Base-by-base conservation (phyloP, 2,888 invertebrate species). In the Zhuqinia jingwanae region DNA sequence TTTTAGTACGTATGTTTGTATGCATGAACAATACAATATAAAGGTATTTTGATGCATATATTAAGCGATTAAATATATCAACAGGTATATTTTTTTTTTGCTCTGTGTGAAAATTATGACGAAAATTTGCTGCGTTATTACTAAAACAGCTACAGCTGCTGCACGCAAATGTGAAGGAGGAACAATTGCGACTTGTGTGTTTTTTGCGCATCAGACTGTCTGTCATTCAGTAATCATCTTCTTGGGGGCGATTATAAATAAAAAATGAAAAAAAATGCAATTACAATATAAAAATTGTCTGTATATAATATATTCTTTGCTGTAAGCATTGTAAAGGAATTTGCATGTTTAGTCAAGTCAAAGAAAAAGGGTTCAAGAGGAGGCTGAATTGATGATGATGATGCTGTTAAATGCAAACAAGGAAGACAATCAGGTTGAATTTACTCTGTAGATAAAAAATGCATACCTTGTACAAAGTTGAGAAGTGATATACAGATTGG, bases 121-220 rank as follows among this genome's bases (percentile, higher is more conserved):
- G 65, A 65, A 65, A 65, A 65, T 65, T 42, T 42, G 65, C 36
- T 11, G 1, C 20, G 10, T 20, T 65, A 42, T 65, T 65, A 42
- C 65, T n/a, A n/a, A n/a, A n/a, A n/a, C n/a, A n/a, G n/a, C n/a
- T n/a, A n/a, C n/a, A n/a, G n/a, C n/a, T 17, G 11, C 65, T 65
- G 20, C 65, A 65, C 65, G 65, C 42, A 15, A 65, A 42, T 42
- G 42, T 10, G 17, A 20, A n/a, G 25, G 36, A 60, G 10, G 22
- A 13, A 8, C 8, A 42, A 20, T 13, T 42, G 13, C 2, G 42
- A 17, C n/a, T n/a, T n/a, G n/a, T n/a, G 30, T 6, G 27, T 17
- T 65, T 65, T 65, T 65, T 65, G 65, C 65, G 65, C 13, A 65
- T 65, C n/a, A n/a, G n/a, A n/a, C n/a, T 60, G 42, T 65, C 42